Evolutionary conservation across 2,888 invertebrate species (phyloP).

Genomic region (Limenitis camilla): DNA sequence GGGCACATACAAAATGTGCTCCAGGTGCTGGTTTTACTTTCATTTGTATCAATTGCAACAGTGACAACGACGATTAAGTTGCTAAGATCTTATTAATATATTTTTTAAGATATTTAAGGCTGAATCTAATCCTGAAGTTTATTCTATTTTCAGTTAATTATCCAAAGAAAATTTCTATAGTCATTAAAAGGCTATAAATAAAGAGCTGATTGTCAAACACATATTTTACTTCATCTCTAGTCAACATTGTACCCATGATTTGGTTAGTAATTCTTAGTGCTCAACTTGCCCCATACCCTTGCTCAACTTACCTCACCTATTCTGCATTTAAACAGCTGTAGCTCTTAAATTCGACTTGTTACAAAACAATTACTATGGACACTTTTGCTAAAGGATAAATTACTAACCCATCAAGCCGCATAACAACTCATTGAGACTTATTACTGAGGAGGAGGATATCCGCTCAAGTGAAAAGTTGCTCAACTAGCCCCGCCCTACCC

Average conservation of each 20-base stretch:
- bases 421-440: too few species aligned
- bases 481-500: too few species aligned
- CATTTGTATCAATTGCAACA: conserved; percentile 17
- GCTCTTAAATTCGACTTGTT: conserved; percentile 24
- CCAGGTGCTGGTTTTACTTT: conserved; percentile 22
- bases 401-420: too few species aligned
- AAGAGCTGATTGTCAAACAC: conserved; percentile 20
- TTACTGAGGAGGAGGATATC: too few species aligned
- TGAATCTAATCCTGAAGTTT: conserved; percentile 5
- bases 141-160: conserved; percentile 19
- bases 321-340: conserved; percentile 27
- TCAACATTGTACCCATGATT: conserved; percentile 17
- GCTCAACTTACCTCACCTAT: conserved; percentile 31
- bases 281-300: conserved; percentile 29
- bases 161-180: conserved; percentile 5
- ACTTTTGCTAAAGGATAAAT: too few species aligned
- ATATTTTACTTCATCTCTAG: conserved; percentile 20
- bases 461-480: too few species aligned
- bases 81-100: conserved; percentile 14
- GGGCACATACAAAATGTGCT: conserved; percentile 24
- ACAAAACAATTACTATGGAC: too few species aligned
- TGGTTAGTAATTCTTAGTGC: conserved; percentile 22
- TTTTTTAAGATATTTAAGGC: conserved; percentile 6
- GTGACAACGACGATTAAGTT: conserved; percentile 15
- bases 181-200: conserved; percentile 21